Conservation (phyloP, 2,888 invertebrate species). For the Lathronympha strigana region DNA sequence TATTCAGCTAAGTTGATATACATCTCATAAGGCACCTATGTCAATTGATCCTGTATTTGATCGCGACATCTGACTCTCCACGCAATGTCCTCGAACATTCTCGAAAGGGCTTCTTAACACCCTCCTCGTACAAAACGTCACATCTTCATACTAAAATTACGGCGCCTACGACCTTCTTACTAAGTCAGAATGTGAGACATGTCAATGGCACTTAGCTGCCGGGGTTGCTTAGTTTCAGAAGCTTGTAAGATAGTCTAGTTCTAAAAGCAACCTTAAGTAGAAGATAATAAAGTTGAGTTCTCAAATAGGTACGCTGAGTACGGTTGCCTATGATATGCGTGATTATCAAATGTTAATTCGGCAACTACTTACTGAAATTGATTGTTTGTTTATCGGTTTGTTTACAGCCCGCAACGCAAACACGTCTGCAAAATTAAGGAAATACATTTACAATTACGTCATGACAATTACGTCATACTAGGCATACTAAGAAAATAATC, state of each 20-base stretch:
- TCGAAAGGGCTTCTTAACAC: conserved; percentile 12
- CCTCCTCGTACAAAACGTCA: neutral
- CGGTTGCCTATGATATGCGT: neutral
- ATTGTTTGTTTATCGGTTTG: neutral
- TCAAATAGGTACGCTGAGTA: neutral
- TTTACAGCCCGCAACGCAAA: too few relatives aligned
- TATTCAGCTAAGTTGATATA: too few relatives aligned
- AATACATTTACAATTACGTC: too few relatives aligned
- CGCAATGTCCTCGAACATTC: conserved; percentile 13
- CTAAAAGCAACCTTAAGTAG: neutral
- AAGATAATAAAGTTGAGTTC: neutral
- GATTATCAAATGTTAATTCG: neutral
- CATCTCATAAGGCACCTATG: neutral
- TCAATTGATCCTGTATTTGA: conserved; percentile 25
- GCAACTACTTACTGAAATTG: neutral
- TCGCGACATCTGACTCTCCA: conserved; percentile 4
- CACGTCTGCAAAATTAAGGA: too few relatives aligned
- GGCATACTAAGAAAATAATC: too few relatives aligned
- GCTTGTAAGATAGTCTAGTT: neutral
- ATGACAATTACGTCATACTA: too few relatives aligned
- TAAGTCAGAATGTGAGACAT: neutral
- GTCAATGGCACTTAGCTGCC: conserved; percentile 25
- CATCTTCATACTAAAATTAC: neutral
- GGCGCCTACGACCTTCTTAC: neutral
- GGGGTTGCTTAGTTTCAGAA: neutral